Conservation (phyloP, 2,888 invertebrate genomes). For the Leucozona laternaria region DNA sequence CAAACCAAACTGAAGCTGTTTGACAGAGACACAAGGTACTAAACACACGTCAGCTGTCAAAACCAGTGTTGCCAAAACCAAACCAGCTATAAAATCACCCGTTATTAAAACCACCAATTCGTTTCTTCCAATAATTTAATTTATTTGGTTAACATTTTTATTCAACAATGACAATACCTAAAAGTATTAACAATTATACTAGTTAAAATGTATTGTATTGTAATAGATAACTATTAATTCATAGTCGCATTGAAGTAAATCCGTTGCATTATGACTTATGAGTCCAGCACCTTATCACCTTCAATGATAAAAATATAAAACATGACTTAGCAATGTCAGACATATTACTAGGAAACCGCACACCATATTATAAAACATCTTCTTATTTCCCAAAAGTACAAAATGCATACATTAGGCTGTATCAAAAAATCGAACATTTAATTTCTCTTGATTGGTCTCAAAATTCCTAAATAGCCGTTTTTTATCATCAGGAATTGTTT, state of each 20-base stretch:
- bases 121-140: constrained; percentile 7
- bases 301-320: constrained; percentile 21
- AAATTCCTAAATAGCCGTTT: too few species aligned
- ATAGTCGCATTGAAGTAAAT: constrained; percentile 14
- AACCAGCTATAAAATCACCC: too few species aligned
- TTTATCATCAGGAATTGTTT: too few species aligned
- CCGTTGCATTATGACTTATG: constrained; percentile 35
- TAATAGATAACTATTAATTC: constrained; percentile 21
- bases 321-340: constrained; percentile 5
- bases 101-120: too few species aligned
- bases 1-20: too few species aligned
- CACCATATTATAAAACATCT: constrained; percentile 31
- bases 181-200: constrained; percentile 24
- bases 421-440: too few species aligned
- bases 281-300: constrained; percentile 45
- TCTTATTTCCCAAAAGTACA: background rate
- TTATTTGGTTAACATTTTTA: constrained; percentile 40
- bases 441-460: too few species aligned
- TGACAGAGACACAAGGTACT: too few species aligned
- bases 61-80: too few species aligned
- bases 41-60: too few species aligned
- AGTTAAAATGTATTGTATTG: constrained; percentile 5
- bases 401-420: background rate
- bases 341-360: constrained; percentile 38
- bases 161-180: constrained; percentile 50